Percentiles rank a stretch among this genome's conserved stretches.
These are phyloP conservation scores for Aspiorhynchus laticeps DNA, from an alignment of 2,113 vertebrate genomes.

Conservation along the genomic window DNA sequence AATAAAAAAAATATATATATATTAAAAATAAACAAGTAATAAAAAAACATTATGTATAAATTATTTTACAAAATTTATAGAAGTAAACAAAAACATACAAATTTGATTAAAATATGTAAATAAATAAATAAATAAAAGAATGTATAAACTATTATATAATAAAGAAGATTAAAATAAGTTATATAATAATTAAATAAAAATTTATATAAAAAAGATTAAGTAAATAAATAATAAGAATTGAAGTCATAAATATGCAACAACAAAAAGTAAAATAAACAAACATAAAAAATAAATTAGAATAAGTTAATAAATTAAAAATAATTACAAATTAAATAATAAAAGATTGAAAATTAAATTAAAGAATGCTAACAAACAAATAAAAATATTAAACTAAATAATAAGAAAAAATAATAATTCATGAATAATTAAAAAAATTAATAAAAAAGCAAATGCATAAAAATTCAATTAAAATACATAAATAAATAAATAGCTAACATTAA, in stretches of 20 bases:
- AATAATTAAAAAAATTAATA: background rate
- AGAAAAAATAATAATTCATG: background rate
- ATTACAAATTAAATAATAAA: too few relatives aligned
- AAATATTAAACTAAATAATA: too few relatives aligned
- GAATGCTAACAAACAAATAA: background rate
- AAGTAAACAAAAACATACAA: background rate
- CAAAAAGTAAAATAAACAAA: too few relatives aligned
- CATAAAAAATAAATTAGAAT: too few relatives aligned
- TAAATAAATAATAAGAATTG: too few relatives aligned
- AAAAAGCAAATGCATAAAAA: background rate
- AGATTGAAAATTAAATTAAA: background rate
- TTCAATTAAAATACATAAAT: background rate
- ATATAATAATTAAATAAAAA: background rate
- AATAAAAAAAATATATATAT: background rate
- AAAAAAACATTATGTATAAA: background rate
- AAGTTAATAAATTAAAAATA: too few relatives aligned
- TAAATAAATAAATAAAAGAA: background rate
- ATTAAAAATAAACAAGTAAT: background rate
- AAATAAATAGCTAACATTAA: too few relatives aligned
- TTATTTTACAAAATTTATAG: background rate
- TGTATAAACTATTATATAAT: background rate
- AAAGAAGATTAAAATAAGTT: background rate
- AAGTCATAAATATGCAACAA: too few relatives aligned
- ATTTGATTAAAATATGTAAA: background rate
- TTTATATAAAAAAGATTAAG: background rate